These are phyloP conservation scores for Echinops telfairi DNA, from an alignment of 2,113 vertebrate species.

Conservation along the genomic window DNA sequence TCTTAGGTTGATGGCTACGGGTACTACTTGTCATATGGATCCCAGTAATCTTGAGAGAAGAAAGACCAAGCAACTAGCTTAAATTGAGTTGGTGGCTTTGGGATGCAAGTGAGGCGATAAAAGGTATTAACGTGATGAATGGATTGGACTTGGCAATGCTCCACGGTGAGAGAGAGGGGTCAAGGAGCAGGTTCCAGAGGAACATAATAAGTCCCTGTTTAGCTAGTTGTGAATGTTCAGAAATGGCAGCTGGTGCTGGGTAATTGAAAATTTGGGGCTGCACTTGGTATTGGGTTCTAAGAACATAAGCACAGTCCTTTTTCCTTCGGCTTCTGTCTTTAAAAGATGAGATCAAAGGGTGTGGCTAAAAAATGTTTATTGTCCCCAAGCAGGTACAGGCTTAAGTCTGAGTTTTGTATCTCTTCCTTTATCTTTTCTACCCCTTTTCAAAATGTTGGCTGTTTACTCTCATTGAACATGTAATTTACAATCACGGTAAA, in stretches of 20 bases:
- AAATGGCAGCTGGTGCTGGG: slow-evolving; percentile 71
- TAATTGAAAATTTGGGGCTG: slow-evolving; percentile 67
- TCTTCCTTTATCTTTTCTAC: slow-evolving; percentile 30
- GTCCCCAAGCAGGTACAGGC: neutral
- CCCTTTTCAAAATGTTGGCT: neutral
- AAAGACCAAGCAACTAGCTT: neutral
- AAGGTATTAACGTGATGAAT: neutral
- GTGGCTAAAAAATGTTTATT: neutral
- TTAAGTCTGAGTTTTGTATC: slow-evolving; percentile 25
- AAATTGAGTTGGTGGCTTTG: neutral
- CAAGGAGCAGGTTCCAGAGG: slow-evolving; percentile 61
- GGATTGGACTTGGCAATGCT: neutral
- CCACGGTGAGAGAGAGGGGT: slow-evolving; percentile 19
- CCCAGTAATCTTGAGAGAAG: neutral
- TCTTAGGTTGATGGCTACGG: neutral
- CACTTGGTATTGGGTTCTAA: slow-evolving; percentile 64
- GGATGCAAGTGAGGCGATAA: too few species aligned
- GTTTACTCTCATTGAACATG: neutral
- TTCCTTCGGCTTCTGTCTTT: slow-evolving; percentile 3
- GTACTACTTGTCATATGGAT: neutral
- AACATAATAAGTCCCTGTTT: slow-evolving; percentile 67
- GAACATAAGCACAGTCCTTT: slow-evolving; percentile 37
- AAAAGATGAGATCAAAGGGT: slow-evolving; percentile 21
- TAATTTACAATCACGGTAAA: slow-evolving; percentile 5
- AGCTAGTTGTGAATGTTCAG: slow-evolving; percentile 68